These are phyloP conservation scores for Mesochorus sp. DNA, from an alignment of 2,888 invertebrate genomes.

Conservation along the genomic window DNA sequence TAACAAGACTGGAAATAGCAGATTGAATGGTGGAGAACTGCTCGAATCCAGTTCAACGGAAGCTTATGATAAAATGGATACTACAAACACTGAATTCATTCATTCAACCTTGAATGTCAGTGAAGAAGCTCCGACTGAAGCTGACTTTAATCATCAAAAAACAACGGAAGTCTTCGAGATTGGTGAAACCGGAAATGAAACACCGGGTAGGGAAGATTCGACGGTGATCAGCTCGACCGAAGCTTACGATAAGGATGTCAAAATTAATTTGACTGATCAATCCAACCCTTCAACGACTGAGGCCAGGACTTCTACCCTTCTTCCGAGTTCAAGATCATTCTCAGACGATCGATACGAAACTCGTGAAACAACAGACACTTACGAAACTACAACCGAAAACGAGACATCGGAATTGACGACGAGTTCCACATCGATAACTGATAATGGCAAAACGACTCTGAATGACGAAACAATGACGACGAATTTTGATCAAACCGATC, in stretches of 20 bases:
- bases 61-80: not conserved
- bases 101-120: not conserved
- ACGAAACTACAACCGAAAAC: not conserved
- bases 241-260: not conserved
- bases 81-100: too few relatives aligned
- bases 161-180: not conserved
- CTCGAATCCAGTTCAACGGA: not conserved
- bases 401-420: not conserved
- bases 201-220: too few relatives aligned
- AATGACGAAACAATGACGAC: not conserved
- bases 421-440: not conserved
- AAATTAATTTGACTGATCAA: not conserved
- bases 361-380: too few relatives aligned
- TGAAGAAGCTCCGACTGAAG: too few relatives aligned
- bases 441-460: not conserved
- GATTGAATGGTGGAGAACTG: not conserved
- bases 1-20: not conserved
- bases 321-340: not conserved
- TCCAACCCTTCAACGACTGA: not conserved
- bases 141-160: not conserved
- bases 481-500: not conserved
- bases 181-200: not conserved
- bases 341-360: not conserved
- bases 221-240: not conserved
- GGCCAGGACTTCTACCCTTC: not conserved